Conservation (phyloP, 2,888 invertebrate species). For the Noctua janthe region DNA sequence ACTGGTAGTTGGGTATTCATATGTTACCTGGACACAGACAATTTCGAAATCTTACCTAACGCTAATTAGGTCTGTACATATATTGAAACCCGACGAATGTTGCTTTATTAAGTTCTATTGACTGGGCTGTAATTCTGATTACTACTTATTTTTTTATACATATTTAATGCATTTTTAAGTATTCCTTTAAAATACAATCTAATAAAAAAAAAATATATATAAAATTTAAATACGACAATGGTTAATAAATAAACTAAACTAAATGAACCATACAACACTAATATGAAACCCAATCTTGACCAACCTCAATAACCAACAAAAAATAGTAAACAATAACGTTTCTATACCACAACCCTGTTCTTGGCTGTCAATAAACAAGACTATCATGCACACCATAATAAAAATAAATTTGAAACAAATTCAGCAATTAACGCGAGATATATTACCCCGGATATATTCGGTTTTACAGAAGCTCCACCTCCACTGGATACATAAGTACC, state of each 20-base stretch:
- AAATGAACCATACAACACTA: background rate
- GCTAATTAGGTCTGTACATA: background rate
- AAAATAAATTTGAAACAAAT: slow-evolving; percentile 49
- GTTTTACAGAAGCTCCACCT: slow-evolving; percentile 28
- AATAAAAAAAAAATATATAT: no score
- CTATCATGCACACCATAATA: slow-evolving; percentile 35
- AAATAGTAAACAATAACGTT: background rate
- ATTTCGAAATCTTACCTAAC: background rate
- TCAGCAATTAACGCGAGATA: slow-evolving; percentile 55
- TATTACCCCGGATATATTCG: slow-evolving; percentile 59
- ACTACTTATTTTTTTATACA: no score
- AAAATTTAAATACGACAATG: background rate
- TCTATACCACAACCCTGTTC: slow-evolving; percentile 1
- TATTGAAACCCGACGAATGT: background rate
- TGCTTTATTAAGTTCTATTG: background rate
- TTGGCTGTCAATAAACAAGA: slow-evolving; percentile 7
- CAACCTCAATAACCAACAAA: slow-evolving; percentile 18
- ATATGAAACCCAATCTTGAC: slow-evolving; percentile 31
- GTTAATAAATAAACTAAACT: background rate
- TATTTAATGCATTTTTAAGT: no score
- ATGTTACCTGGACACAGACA: background rate
- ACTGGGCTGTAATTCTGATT: background rate
- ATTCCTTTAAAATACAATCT: no score
- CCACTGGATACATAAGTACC: background rate
- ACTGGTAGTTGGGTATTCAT: background rate